Evolutionary conservation across 1,140 invertebrate genomes (phyloP), one percentile per base, ranked within the genome.

Genomic region (Zaprionus davidi): DNA sequence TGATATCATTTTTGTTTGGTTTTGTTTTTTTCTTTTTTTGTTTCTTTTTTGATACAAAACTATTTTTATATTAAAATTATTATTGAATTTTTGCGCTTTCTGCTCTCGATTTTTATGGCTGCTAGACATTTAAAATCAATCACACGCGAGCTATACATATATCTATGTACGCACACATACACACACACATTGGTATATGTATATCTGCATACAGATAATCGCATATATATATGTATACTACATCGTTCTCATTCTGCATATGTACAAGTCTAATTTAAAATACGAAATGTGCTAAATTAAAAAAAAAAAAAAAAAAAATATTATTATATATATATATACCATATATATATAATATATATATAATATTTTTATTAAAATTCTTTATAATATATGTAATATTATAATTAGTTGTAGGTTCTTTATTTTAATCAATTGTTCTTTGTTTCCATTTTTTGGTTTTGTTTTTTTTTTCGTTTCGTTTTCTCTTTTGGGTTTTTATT

Each of bases 261-360:
- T 87, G 73, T 87, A 87, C 84, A 87, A 78, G 62, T 87, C 80
- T 88, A 87, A 74, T 87, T 85, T 83, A 70, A 75, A 78, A 84
- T 87, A 87, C 72, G 24, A 87, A 87, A 81, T 82, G 83, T 87
- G 83, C 83, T 87, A 87, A 87, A 87, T 78, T 72, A 87, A 66
- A 86, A 71, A 73, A 74, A 76, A 84, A 85, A 20, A 20, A 73
- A 60, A 51, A 58, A 53, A 70, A 76, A 71, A 73, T 74, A 75
- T 11, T 34, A 11, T 34, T 34, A 34, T 34, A 34, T 34, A 34
- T 34, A 34, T 62, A 55, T 70, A 22, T 51, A 17, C 79, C 5
- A 73, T 81, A 73, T 85, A 80, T 84, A 78, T 70, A 22, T 51
- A 17, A 79, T 26, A 73, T 81, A 73, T 85, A 80, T 84, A 78